phyloP scores from a whole-genome alignment of 2,888 invertebrate genomes.

The Amblyjoppa fuscipennis region DNA sequence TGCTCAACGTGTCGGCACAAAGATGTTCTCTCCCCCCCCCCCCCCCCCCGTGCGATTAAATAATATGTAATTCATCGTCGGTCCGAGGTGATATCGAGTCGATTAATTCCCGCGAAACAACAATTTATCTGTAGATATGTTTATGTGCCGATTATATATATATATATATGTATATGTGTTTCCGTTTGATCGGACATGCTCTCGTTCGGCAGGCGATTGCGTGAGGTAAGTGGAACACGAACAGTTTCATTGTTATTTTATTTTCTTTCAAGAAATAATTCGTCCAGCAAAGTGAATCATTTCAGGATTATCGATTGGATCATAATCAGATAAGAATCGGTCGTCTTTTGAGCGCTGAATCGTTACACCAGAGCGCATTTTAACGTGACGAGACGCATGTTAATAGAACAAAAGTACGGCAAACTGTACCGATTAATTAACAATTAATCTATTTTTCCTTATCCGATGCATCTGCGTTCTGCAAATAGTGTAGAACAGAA shows the following conservation, averaged over 20 bases:
- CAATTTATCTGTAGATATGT: constrained; percentile 30
- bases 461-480: neutral
- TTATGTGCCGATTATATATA: constrained; percentile 40
- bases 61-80: constrained; percentile 44
- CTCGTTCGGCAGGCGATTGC: constrained; percentile 64
- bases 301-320: neutral
- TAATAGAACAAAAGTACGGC: neutral
- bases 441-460: neutral
- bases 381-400: neutral
- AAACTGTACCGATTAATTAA: constrained; percentile 5
- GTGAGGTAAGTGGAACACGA: constrained; percentile 85
- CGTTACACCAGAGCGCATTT: neutral
- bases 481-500: neutral
- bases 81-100: constrained; percentile 50
- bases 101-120: constrained; percentile 47
- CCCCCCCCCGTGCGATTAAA: constrained; percentile 16
- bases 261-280: constrained; percentile 56
- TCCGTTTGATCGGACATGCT: constrained; percentile 50
- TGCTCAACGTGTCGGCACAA: neutral
- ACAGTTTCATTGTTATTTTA: neutral
- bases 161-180: constrained; percentile 8
- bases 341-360: neutral
- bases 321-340: neutral
- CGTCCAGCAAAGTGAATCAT: neutral
- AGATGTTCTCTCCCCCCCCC: constrained; percentile 8